These are phyloP conservation scores for Aleiodes testaceus DNA, from an alignment of 2,888 invertebrate genomes.

Conservation along the genomic window DNA sequence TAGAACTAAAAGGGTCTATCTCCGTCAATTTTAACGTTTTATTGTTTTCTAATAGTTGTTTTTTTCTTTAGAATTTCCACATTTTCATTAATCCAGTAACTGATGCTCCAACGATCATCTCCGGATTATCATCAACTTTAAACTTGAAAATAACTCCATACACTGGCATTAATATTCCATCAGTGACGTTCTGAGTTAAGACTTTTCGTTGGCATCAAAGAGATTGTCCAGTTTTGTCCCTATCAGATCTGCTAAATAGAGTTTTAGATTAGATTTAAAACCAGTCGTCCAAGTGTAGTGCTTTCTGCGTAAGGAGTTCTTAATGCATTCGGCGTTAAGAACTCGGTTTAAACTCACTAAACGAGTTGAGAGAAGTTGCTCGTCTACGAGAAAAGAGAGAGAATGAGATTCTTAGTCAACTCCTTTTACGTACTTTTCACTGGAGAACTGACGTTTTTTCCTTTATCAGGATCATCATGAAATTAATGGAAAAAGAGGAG, in stretches of 20 bases:
- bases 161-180: conserved; percentile 4
- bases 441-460: conserved; percentile 10
- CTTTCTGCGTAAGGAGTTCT: conserved; percentile 57
- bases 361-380: conserved; percentile 63
- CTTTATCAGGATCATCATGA: conserved; percentile 10
- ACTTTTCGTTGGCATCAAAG: conserved; percentile 12
- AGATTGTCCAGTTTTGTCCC: conserved; percentile 29
- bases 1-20: too few relatives aligned
- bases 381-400: neutral
- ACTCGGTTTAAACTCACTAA: conserved; percentile 61
- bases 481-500: too few relatives aligned
- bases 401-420: conserved; percentile 3
- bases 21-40: too few relatives aligned
- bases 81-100: too few relatives aligned
- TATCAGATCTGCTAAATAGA: conserved; percentile 63
- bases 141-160: conserved; percentile 7
- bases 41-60: too few relatives aligned
- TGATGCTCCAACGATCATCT: too few relatives aligned
- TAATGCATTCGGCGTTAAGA: conserved; percentile 62
- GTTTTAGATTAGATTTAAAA: conserved; percentile 63
- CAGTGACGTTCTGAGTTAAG: conserved; percentile 1
- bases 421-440: conserved; percentile 21
- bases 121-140: conserved; percentile 11
- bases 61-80: too few relatives aligned
- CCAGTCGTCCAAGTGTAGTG: conserved; percentile 50